These are phyloP conservation scores for Drosophila jambulina DNA, from an alignment of 1,140 invertebrate genomes.

Conservation along the genomic window DNA sequence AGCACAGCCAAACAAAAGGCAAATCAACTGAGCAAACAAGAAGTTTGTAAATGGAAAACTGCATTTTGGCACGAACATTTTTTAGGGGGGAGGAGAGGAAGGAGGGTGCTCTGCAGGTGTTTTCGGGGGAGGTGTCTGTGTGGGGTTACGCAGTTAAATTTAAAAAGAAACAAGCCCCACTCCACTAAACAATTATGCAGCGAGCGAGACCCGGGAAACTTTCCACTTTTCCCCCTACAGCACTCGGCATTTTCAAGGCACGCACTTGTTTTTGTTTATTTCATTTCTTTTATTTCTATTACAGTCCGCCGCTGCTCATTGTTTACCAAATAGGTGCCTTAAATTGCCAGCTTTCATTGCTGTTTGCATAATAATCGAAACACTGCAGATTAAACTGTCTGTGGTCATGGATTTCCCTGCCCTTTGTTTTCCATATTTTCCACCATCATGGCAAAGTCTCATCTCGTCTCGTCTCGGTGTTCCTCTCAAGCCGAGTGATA, in stretches of 20 bases:
- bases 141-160: conserved; percentile 59
- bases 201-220: conserved; percentile 50
- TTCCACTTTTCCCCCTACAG: conserved; percentile 65
- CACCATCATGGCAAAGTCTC: background rate
- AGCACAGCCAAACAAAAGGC: conserved; percentile 42
- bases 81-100: too few relatives aligned
- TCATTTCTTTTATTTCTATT: conserved; percentile 11
- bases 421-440: conserved; percentile 41
- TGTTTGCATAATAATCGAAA: conserved; percentile 55
- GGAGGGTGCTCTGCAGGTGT: background rate
- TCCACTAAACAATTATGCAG: conserved; percentile 60
- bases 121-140: background rate
- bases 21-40: conserved; percentile 49
- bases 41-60: conserved; percentile 64
- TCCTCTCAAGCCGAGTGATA: conserved; percentile 25
- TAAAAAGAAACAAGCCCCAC: conserved; percentile 32
- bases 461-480: background rate
- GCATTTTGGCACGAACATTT: conserved; percentile 70
- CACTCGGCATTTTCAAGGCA: conserved; percentile 59
- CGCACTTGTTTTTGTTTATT: conserved; percentile 59
- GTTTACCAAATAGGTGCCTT: conserved; percentile 54
- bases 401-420: conserved; percentile 47
- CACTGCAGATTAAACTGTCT: conserved; percentile 43
- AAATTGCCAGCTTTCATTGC: conserved; percentile 40
- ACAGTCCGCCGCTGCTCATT: conserved; percentile 28